Evolutionary conservation across 2,797 vertebrate genomes (phyloP).

Genomic region (Pangasius sanitwongsei): DNA sequence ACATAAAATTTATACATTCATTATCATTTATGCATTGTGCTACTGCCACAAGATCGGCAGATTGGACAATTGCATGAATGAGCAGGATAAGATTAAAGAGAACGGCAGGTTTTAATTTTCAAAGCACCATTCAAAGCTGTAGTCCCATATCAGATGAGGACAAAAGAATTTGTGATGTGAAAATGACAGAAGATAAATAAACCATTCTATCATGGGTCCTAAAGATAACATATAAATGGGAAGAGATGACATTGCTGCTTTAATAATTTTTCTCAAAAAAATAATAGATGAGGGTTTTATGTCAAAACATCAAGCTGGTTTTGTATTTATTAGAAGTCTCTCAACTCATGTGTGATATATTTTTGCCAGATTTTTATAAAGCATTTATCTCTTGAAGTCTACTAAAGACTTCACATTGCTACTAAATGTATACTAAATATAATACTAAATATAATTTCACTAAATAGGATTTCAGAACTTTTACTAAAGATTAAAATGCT

Average conservation of each 20-base stretch:
- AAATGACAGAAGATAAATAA: background rate
- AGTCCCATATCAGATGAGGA: background rate
- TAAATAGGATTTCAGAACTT: too few relatives aligned
- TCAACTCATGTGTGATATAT: too few relatives aligned
- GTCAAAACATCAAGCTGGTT: too few relatives aligned
- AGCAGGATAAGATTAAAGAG: background rate
- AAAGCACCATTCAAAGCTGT: background rate
- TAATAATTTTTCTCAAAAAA: too few relatives aligned
- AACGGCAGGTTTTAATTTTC: background rate
- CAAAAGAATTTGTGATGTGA: background rate
- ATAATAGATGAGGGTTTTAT: too few relatives aligned
- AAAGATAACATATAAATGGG: background rate
- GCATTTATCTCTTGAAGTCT: too few relatives aligned
- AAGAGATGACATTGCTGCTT: background rate
- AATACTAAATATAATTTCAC: too few relatives aligned
- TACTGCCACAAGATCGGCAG: background rate
- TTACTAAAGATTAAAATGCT: too few relatives aligned
- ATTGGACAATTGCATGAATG: background rate
- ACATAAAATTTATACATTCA: background rate
- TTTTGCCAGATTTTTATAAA: too few relatives aligned
- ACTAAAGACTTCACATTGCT: too few relatives aligned
- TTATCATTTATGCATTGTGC: background rate
- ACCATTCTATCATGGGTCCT: background rate
- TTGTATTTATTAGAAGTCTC: too few relatives aligned
- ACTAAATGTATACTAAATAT: too few relatives aligned